These are phyloP conservation scores for Orthosia incerta DNA, from an alignment of 2,888 invertebrate species.

Conservation along the genomic window DNA sequence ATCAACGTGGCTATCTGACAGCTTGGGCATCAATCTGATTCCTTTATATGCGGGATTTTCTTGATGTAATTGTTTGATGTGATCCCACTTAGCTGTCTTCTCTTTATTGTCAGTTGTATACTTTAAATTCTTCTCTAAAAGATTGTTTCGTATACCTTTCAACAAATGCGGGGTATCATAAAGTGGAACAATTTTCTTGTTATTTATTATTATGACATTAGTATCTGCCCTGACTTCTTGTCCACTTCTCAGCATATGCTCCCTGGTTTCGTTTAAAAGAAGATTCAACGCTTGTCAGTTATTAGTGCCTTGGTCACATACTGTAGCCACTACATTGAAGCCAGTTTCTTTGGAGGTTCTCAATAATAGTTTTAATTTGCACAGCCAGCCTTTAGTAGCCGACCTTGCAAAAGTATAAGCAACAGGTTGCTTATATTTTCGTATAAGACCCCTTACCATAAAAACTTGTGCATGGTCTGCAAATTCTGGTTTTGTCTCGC, in stretches of 20 bases:
- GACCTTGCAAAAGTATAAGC: conserved; percentile 60
- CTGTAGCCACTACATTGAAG: conserved; percentile 17
- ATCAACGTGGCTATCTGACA: conserved; percentile 11
- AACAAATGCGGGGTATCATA: conserved; percentile 9
- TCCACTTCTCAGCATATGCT: conserved; percentile 16
- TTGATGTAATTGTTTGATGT: background rate
- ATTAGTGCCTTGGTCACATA: conserved; percentile 27
- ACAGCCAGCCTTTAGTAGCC: conserved; percentile 58
- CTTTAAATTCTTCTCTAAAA: conserved; percentile 20
- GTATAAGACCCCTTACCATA: conserved; percentile 51
- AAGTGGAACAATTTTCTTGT: conserved; percentile 20
- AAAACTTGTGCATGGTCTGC: conserved; percentile 44
- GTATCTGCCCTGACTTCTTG: conserved; percentile 12
- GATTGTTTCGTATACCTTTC: conserved; percentile 18
- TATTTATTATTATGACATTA: conserved; percentile 10
- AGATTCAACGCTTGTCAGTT: no score
- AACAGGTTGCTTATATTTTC: conserved; percentile 65
- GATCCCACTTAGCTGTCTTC: background rate
- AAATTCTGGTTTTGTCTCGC: conserved; percentile 19
- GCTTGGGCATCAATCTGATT: conserved; percentile 2
- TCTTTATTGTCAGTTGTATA: background rate
- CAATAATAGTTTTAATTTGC: conserved; percentile 58
- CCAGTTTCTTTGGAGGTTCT: conserved; percentile 57
- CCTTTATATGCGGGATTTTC: conserved; percentile 14
- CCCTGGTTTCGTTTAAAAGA: background rate